A percentile compares a stretch with the other conserved stretches of the same genome.
These are phyloP conservation scores for Pimpla rufipes DNA, from an alignment of 2,888 invertebrate species.

Conservation along the genomic window DNA sequence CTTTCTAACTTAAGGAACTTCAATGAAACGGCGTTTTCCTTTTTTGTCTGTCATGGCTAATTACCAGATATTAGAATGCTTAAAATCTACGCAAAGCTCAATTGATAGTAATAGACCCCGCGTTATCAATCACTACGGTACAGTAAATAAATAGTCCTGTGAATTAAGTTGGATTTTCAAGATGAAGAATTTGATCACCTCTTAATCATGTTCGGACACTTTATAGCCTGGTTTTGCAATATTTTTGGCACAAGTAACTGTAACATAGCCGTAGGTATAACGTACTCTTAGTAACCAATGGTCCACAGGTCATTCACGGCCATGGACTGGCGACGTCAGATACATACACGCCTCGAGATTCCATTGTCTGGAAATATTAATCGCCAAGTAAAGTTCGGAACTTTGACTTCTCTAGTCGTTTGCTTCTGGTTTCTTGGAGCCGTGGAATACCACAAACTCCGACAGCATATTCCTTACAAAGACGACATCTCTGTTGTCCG, in stretches of 20 bases:
- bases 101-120: too few species aligned
- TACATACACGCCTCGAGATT: constrained; percentile 63
- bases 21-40: not conserved
- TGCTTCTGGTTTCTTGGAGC: constrained; percentile 51
- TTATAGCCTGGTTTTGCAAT: not conserved
- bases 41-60: not conserved
- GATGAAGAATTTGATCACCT: too few species aligned
- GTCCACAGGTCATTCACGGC: not conserved
- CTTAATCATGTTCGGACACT: too few species aligned
- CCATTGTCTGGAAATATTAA: constrained; percentile 82
- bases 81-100: too few species aligned
- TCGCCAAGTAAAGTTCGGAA: constrained; percentile 77
- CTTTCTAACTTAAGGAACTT: not conserved
- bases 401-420: constrained; percentile 57
- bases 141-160: too few species aligned
- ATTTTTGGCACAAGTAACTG: not conserved
- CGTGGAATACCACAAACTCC: constrained; percentile 26
- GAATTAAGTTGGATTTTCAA: too few species aligned
- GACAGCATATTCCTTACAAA: constrained; percentile 54
- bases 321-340: constrained; percentile 16
- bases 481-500: constrained; percentile 51
- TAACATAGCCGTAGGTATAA: not conserved
- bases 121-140: too few species aligned
- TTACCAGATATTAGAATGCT: too few species aligned
- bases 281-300: not conserved